Evolutionary conservation across 2,113 vertebrate species (phyloP).

Genomic region (Festucalex cinctus): DNA sequence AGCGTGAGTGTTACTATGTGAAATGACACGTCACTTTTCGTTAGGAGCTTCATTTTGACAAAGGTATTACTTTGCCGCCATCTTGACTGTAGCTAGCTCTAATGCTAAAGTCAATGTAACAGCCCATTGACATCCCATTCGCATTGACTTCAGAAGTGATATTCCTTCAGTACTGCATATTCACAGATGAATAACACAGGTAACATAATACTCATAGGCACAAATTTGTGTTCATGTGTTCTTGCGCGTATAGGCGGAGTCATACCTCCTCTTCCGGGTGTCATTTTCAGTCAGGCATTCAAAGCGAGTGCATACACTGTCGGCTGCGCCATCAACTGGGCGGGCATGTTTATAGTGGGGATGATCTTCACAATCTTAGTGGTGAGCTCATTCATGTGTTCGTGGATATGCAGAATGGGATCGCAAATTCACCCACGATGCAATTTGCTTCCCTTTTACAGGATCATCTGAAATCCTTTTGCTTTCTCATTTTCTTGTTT

Average conservation of each 20-base stretch:
- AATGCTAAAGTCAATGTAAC: too few species aligned
- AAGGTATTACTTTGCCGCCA: neutral
- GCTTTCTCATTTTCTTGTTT: conserved; percentile 78
- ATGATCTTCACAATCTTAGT: conserved; percentile 78
- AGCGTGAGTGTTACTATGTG: too few species aligned
- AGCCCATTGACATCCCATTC: too few species aligned
- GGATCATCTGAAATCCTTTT: conserved; percentile 72
- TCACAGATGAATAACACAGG: too few species aligned
- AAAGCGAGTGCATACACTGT: conserved; percentile 74
- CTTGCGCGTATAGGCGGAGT: conserved; percentile 62
- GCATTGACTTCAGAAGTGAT: too few species aligned
- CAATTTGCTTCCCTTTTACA: conserved; percentile 39
- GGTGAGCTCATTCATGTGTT: conserved; percentile 60
- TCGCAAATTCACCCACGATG: neutral
- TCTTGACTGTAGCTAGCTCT: neutral
- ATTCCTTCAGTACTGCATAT: too few species aligned
- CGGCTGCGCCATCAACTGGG: conserved; percentile 70
- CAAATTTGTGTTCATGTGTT: neutral
- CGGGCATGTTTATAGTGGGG: conserved; percentile 73
- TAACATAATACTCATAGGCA: too few species aligned
- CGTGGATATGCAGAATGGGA: neutral
- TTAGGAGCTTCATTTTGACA: neutral
- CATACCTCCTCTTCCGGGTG: conserved; percentile 65
- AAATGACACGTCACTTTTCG: neutral
- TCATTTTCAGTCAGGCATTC: conserved; percentile 77